Conservation (phyloP, 1,140 invertebrate species). For the Drosophila ananassae region DNA sequence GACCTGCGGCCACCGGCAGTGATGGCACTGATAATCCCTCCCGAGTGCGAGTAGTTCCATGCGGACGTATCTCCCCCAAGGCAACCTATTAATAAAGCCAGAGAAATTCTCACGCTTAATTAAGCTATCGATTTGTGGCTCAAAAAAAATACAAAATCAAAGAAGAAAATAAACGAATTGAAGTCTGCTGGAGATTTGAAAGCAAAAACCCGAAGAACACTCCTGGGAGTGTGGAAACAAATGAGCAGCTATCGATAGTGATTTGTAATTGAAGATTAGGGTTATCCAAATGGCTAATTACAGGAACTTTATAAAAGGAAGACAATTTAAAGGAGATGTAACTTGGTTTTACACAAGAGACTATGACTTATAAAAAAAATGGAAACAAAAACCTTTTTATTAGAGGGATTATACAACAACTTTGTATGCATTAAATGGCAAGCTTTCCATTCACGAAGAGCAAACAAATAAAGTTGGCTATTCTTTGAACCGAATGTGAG, state of each 20-base stretch:
- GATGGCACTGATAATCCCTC: constrained; percentile 43
- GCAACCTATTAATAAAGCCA: constrained; percentile 74
- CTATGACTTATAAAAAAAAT: not conserved
- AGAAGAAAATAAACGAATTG: constrained; percentile 44
- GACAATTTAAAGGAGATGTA: no score
- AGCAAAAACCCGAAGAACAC: constrained; percentile 12
- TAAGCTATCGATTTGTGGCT: constrained; percentile 74
- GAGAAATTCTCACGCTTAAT: constrained; percentile 76
- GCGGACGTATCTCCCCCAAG: constrained; percentile 51
- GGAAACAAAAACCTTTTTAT: not conserved
- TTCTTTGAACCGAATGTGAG: not conserved
- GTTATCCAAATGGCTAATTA: not conserved
- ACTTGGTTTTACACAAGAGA: no score
- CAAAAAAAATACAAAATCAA: constrained; percentile 32
- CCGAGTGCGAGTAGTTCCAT: constrained; percentile 51
- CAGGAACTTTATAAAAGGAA: not conserved
- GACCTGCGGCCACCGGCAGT: constrained; percentile 53
- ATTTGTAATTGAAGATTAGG: constrained; percentile 17
- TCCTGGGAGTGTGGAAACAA: not conserved
- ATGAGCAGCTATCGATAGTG: constrained; percentile 19
- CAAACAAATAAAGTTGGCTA: not conserved
- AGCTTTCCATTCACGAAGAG: constrained; percentile 4
- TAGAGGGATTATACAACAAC: not conserved
- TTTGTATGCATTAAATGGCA: not conserved
- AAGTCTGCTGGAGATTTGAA: constrained; percentile 40